A percentile compares a stretch with the other conserved stretches of the same genome.
phyloP scores from a whole-genome alignment of 2,113 vertebrate genomes.

The Phylloscopus trochiloides region DNA sequence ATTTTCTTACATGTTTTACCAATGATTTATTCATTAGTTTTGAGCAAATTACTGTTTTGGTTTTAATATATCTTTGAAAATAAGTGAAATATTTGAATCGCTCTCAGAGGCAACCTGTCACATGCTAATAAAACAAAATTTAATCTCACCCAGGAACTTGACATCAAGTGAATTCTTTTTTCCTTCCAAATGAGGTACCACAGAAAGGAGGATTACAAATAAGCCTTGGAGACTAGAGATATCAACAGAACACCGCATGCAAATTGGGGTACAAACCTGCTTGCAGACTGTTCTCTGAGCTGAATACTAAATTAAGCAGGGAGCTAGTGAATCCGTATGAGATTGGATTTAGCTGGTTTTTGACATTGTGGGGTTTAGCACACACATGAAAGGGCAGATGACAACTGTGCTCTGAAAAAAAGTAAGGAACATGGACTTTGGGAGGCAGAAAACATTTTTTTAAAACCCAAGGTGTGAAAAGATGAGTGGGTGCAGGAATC shows the following conservation, averaged over 20 bases:
- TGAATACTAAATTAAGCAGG: neutral
- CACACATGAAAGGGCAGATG: neutral
- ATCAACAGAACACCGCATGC: neutral
- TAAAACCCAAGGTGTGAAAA: neutral
- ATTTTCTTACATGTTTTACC: neutral
- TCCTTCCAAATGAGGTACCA: neutral
- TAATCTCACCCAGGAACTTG: neutral
- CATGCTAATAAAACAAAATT: neutral
- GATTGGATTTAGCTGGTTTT: neutral
- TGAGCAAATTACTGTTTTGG: neutral
- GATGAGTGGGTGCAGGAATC: neutral
- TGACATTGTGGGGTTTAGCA: neutral
- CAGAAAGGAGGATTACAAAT: neutral
- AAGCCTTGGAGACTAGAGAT: neutral
- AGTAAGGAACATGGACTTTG: neutral
- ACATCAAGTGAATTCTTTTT: neutral
- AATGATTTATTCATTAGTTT: neutral
- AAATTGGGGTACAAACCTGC: neutral
- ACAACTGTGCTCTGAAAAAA: neutral
- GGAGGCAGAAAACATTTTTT: neutral
- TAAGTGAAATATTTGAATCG: neutral
- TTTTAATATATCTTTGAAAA: neutral
- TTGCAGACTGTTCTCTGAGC: neutral
- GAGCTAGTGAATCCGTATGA: neutral
- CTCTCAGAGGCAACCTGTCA: neutral